A percentile compares a stretch with the other conserved stretches of the same genome.
phyloP scores from a whole-genome alignment of 2,888 invertebrate genomes.

The Philaethria dido region DNA sequence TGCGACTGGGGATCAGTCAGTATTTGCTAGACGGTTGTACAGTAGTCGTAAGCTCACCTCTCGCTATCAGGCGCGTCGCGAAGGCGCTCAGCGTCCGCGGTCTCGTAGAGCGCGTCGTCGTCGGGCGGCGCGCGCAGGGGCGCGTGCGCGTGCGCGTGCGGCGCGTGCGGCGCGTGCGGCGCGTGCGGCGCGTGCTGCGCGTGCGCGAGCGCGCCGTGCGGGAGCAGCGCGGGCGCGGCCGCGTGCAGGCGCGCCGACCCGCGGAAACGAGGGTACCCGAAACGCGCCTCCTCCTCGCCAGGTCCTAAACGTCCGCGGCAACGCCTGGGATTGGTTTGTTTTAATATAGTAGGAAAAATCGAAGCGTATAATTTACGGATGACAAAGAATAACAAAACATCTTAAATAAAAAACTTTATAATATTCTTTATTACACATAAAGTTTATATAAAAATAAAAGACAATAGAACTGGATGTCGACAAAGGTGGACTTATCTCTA shows the following conservation, averaged over 20 bases:
- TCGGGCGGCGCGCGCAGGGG: constrained; percentile 77
- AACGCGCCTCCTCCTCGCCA: constrained; percentile 88
- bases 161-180: constrained; percentile 71
- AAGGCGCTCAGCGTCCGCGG: constrained; percentile 88
- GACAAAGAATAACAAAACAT: too few relatives aligned
- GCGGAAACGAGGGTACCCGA: constrained; percentile 88
- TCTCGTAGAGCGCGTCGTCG: constrained; percentile 94
- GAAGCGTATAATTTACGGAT: too few relatives aligned
- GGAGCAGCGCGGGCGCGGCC: constrained; percentile 68
- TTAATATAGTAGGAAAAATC: background rate
- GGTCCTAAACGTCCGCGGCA: constrained; percentile 68
- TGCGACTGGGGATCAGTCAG: background rate
- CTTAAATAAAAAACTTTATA: too few relatives aligned
- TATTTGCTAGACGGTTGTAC: too few relatives aligned
- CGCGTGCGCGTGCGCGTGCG: constrained; percentile 74
- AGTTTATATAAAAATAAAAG: too few relatives aligned
- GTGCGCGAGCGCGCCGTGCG: constrained; percentile 69
- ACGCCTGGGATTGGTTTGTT: constrained; percentile 83
- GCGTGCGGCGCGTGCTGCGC: constrained; percentile 72
- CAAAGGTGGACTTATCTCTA: too few relatives aligned
- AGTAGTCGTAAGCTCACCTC: constrained; percentile 85
- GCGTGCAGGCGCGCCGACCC: constrained; percentile 67
- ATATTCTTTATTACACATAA: too few relatives aligned
- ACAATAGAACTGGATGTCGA: too few relatives aligned
- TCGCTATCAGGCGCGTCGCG: constrained; percentile 94